Evolutionary conservation across 2,113 vertebrate species (phyloP).

Genomic region (Perca schrenkii): DNA sequence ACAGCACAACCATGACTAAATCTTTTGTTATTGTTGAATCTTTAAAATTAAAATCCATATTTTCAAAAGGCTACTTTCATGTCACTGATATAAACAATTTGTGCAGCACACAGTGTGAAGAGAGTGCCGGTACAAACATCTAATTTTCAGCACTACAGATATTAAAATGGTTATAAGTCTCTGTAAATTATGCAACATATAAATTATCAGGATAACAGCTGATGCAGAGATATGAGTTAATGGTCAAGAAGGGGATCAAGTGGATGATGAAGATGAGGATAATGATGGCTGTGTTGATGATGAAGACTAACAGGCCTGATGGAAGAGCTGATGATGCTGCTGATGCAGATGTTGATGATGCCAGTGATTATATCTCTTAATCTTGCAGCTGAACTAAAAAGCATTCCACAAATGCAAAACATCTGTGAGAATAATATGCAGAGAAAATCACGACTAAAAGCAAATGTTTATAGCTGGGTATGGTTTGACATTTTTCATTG

Average conservation of each 20-base stretch:
- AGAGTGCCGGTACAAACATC: constrained; percentile 18
- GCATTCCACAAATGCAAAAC: constrained; percentile 22
- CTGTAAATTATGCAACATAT: constrained; percentile 47
- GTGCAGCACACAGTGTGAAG: background rate
- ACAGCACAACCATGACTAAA: constrained; percentile 7
- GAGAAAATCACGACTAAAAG: constrained; percentile 6
- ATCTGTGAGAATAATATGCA: constrained; percentile 31
- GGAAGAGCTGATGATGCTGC: constrained; percentile 43
- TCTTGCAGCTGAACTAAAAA: constrained; percentile 45
- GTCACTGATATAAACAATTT: constrained; percentile 23
- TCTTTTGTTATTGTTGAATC: constrained; percentile 10
- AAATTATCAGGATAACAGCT: constrained; percentile 44
- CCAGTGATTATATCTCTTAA: constrained; percentile 52
- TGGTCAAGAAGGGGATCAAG: constrained; percentile 69
- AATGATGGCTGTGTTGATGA: constrained; percentile 56
- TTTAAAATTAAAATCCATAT: constrained; percentile 37
- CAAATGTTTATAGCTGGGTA: background rate
- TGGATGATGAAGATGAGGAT: constrained; percentile 66
- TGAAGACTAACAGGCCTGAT: constrained; percentile 43
- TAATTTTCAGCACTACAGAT: constrained; percentile 23
- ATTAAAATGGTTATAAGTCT: constrained; percentile 12
- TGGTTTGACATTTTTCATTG: background rate
- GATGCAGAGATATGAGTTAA: constrained; percentile 50
- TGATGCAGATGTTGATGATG: constrained; percentile 65
- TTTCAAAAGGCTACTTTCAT: constrained; percentile 32